These are phyloP conservation scores for Falco columbarius DNA, from an alignment of 2,797 vertebrate species.

Conservation along the genomic window DNA sequence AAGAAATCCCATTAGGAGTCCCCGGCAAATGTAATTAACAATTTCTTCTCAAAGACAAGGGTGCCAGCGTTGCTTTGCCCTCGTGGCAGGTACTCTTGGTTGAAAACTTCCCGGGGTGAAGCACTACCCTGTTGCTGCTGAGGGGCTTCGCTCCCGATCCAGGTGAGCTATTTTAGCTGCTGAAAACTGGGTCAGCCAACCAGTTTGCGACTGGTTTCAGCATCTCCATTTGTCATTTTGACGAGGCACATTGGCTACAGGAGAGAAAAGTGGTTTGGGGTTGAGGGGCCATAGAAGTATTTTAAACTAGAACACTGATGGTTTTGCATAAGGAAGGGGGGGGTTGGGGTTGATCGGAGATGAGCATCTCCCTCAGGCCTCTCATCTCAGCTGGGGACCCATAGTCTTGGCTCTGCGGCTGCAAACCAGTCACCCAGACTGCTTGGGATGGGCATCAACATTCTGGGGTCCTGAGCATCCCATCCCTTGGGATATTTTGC, in stretches of 20 bases:
- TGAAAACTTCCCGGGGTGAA: not conserved
- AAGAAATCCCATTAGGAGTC: conserved; percentile 69
- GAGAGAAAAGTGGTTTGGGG: not conserved
- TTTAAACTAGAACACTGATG: not conserved
- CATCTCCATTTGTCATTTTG: conserved; percentile 53
- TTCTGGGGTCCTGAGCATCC: not conserved
- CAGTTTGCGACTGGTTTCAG: not conserved
- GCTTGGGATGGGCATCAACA: fast-evolving
- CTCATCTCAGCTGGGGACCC: fast-evolving
- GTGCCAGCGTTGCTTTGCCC: not conserved
- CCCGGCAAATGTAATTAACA: conserved; percentile 56
- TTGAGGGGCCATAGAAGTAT: not conserved
- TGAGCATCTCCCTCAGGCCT: fast-evolving
- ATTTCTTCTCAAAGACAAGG: conserved; percentile 24
- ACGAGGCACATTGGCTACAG: not conserved
- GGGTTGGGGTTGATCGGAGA: not conserved
- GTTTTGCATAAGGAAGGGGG: not conserved
- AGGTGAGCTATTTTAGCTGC: not conserved
- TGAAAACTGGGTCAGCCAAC: conserved; percentile 21
- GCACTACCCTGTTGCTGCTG: fast-evolving
- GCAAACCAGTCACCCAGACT: fast-evolving
- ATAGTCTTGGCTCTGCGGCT: not conserved
- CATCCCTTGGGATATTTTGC: not conserved
- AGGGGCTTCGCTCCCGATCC: fast-evolving
- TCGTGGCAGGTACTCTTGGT: not conserved